Conservation (phyloP, 2,113 vertebrate species). For the Ophthalmolycus amberensis region DNA sequence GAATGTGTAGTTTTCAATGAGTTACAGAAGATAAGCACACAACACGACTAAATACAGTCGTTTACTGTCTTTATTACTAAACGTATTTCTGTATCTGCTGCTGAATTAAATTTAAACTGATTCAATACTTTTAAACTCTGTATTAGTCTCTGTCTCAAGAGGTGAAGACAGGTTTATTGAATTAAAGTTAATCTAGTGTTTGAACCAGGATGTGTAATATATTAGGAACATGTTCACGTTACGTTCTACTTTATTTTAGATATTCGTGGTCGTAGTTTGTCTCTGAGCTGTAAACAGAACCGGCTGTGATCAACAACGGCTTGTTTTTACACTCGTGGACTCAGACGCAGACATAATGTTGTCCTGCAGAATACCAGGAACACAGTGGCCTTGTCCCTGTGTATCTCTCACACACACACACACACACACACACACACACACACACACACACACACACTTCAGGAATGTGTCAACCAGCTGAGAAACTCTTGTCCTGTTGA, state of each 20-base stretch:
- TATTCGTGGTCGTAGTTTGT: too few relatives aligned
- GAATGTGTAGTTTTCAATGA: too few relatives aligned
- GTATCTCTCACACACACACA: not conserved
- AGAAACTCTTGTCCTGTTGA: conserved; percentile 16
- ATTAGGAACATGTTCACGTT: too few relatives aligned
- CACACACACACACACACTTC: not conserved
- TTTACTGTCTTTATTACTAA: too few relatives aligned
- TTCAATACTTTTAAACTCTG: not conserved
- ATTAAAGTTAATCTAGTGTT: not conserved
- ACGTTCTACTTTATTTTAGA: not conserved
- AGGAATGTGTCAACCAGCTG: conserved; percentile 66
- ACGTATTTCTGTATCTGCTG: not conserved
- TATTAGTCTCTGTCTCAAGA: not conserved
- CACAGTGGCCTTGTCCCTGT: conserved; percentile 31
- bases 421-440: conserved; percentile 9
- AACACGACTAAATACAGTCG: too few relatives aligned
- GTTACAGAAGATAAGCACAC: too few relatives aligned
- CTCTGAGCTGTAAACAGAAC: not conserved
- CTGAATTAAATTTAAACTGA: not conserved
- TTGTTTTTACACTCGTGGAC: not conserved
- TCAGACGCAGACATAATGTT: conserved; percentile 24
- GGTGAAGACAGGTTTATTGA: not conserved
- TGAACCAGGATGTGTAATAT: not conserved
- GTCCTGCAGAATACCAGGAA: conserved; percentile 36
- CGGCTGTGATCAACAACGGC: too few relatives aligned